These are phyloP conservation scores for Drosophila subsilvestris DNA, from an alignment of 2,888 invertebrate genomes.

Conservation along the genomic window DNA sequence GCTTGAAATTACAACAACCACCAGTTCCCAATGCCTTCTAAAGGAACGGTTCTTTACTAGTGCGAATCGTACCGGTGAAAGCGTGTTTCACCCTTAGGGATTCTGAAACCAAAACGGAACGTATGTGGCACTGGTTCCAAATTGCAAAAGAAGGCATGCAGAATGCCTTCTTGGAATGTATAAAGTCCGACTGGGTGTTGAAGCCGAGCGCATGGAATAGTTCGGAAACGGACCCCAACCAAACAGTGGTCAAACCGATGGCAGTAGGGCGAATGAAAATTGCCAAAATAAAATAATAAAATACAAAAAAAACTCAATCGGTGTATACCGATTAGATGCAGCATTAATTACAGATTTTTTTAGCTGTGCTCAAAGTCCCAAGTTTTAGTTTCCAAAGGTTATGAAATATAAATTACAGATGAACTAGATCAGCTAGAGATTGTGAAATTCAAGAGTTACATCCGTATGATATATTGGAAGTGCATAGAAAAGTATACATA, in stretches of 20 bases:
- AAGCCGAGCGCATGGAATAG: slow-evolving; percentile 15
- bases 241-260: neutral
- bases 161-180: no score
- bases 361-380: no score
- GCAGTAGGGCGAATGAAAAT: neutral
- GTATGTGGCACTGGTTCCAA: no score
- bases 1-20: no score
- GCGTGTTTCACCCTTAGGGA: no score
- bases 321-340: neutral
- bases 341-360: no score
- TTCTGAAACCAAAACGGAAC: no score
- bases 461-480: neutral
- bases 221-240: neutral
- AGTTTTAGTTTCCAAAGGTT: neutral
- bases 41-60: no score
- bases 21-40: no score
- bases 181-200: no score
- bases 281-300: neutral
- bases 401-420: neutral
- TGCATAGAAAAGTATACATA: neutral
- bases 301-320: neutral
- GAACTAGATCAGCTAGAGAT: neutral
- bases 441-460: slow-evolving; percentile 12
- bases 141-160: no score
- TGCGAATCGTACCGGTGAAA: no score